Percentiles rank a stretch among this genome's conserved stretches.
Conservation (phyloP, 2,888 invertebrate genomes). For the Trachelus tabidus region DNA sequence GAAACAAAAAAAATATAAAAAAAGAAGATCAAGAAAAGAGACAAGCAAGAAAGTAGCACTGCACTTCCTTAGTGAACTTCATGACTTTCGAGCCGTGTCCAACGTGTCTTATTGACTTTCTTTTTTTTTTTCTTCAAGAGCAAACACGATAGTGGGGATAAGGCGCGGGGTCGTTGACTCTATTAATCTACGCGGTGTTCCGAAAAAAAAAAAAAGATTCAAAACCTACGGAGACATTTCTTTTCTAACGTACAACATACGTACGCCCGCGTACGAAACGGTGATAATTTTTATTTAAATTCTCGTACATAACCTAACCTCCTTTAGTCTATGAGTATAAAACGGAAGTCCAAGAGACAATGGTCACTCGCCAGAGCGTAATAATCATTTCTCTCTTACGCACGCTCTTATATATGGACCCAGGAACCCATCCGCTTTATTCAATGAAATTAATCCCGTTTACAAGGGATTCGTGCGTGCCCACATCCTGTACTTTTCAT, state of each 20-base stretch:
- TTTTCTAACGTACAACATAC: background rate
- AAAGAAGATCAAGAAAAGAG: background rate
- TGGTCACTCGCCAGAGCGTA: background rate
- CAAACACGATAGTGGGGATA: background rate
- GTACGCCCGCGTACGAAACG: background rate
- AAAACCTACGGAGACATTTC: background rate
- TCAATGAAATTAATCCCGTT: background rate
- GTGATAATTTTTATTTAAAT: background rate
- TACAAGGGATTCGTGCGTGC: conserved; percentile 34
- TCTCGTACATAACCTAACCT: background rate
- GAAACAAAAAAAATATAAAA: background rate
- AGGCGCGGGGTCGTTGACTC: background rate
- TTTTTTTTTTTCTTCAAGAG: background rate
- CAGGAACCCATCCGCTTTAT: background rate
- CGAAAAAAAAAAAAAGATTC: background rate
- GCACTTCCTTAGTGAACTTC: background rate
- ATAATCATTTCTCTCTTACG: background rate
- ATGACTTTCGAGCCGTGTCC: background rate
- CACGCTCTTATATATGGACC: too few species aligned
- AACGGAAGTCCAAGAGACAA: background rate
- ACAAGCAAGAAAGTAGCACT: background rate
- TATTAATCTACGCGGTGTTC: background rate
- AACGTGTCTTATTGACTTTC: background rate
- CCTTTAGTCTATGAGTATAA: background rate
- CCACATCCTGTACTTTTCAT: conserved; percentile 44